Conservation (phyloP, 2,797 vertebrate genomes). For the Sarcoramphus papa region DNA sequence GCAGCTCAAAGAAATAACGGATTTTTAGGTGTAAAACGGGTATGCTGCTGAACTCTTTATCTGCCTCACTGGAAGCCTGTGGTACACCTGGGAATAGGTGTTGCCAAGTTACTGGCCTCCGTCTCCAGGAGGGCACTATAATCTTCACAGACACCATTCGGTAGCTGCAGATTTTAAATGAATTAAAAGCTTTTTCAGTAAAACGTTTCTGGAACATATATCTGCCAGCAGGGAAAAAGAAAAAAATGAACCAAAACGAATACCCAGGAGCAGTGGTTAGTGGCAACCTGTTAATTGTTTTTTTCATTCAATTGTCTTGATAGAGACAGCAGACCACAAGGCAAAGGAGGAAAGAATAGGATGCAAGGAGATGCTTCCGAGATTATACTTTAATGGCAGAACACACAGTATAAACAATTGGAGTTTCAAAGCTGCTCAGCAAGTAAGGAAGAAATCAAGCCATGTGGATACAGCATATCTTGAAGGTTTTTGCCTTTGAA, state of each 20-base stretch:
- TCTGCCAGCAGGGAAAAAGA: not conserved
- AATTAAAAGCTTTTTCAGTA: slow-evolving; percentile 60
- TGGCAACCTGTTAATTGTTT: not conserved
- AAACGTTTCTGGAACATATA: slow-evolving; percentile 38
- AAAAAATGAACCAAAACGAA: not conserved
- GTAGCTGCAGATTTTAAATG: slow-evolving; percentile 49
- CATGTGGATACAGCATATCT: accelerated
- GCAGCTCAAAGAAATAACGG: not conserved
- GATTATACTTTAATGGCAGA: not conserved
- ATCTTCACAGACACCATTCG: slow-evolving; percentile 36
- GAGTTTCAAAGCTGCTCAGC: not conserved
- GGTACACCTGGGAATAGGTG: slow-evolving; percentile 25
- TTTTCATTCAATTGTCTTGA: not conserved
- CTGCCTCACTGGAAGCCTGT: slow-evolving; percentile 18
- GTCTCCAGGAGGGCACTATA: slow-evolving; percentile 43
- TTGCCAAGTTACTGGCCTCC: slow-evolving; percentile 56
- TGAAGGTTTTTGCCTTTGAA: not conserved
- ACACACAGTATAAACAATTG: not conserved
- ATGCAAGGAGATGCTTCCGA: not conserved
- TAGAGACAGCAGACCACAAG: not conserved
- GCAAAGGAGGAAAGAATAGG: not conserved
- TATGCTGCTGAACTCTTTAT: not conserved
- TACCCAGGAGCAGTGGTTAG: not conserved
- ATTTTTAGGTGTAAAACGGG: not conserved
- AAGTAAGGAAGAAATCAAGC: not conserved